phyloP scores from a whole-genome alignment of 2,888 invertebrate genomes.

The Eristalis pertinax region DNA sequence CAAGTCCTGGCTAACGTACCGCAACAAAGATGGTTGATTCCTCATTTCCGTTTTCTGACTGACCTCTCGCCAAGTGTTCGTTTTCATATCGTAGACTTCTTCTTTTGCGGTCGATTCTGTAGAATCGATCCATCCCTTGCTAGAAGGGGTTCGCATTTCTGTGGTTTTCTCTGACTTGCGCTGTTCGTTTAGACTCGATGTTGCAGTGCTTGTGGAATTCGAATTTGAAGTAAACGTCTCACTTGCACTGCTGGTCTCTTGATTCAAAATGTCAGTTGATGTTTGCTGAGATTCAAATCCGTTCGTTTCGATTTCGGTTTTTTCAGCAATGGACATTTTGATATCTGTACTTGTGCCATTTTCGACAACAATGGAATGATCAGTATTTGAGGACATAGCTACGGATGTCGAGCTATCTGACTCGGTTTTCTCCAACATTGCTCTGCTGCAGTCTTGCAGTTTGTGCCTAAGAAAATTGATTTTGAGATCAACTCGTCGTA shows the following conservation, averaged over 20 bases:
- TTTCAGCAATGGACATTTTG: background rate
- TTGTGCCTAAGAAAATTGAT: too few species aligned
- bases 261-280: background rate
- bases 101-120: constrained; percentile 75
- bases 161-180: background rate
- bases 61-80: constrained; percentile 79
- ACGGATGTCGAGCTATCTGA: background rate
- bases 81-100: constrained; percentile 80
- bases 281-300: background rate
- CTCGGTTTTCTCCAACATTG: background rate
- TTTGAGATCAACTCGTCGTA: background rate
- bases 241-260: background rate
- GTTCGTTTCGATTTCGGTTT: background rate
- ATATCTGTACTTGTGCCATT: background rate
- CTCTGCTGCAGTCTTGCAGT: background rate
- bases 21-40: constrained; percentile 78
- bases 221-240: background rate
- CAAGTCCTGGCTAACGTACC: constrained; percentile 79
- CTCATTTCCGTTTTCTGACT: constrained; percentile 76
- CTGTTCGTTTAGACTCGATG: background rate
- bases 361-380: background rate
- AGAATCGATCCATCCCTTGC: background rate
- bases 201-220: background rate
- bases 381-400: background rate
- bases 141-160: background rate